Evolutionary conservation across 2,113 vertebrate species (phyloP).

Genomic region (Eupsittula cactorum): DNA sequence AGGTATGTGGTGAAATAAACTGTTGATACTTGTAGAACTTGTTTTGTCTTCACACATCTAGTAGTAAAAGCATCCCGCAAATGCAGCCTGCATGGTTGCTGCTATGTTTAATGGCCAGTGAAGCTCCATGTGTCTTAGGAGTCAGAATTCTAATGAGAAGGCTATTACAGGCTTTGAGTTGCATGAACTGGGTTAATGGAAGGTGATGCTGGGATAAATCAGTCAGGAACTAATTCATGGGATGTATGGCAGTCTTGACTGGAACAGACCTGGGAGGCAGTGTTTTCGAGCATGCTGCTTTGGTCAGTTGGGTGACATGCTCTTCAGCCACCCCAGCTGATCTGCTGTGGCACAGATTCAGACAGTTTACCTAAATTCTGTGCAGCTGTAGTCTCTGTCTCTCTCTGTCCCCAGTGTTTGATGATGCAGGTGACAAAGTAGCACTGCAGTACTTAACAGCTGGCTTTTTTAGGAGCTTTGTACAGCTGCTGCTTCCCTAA

Average conservation of each 20-base stretch:
- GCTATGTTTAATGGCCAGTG: not conserved
- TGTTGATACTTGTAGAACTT: not conserved
- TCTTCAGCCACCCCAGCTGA: not conserved
- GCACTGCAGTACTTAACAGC: not conserved
- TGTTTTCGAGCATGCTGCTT: not conserved
- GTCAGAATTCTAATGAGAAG: not conserved
- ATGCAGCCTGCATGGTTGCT: not conserved
- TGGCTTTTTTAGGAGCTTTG: not conserved
- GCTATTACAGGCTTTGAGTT: not conserved
- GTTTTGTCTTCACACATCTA: not conserved
- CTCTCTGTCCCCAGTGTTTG: not conserved
- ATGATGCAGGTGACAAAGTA: not conserved
- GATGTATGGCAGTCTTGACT: not conserved
- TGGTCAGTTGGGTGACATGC: not conserved
- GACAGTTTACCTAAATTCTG: not conserved
- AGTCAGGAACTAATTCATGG: not conserved
- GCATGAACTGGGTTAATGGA: not conserved
- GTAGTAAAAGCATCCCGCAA: not conserved
- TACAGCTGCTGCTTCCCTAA: not conserved
- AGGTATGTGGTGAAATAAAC: slow-evolving; percentile 77
- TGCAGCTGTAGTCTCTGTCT: not conserved
- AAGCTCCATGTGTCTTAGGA: not conserved
- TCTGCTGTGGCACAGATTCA: not conserved
- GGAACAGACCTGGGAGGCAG: not conserved
- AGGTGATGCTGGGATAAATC: not conserved